phyloP scores from a whole-genome alignment of 2,888 invertebrate species.

The Gastrophysa polygoni region DNA sequence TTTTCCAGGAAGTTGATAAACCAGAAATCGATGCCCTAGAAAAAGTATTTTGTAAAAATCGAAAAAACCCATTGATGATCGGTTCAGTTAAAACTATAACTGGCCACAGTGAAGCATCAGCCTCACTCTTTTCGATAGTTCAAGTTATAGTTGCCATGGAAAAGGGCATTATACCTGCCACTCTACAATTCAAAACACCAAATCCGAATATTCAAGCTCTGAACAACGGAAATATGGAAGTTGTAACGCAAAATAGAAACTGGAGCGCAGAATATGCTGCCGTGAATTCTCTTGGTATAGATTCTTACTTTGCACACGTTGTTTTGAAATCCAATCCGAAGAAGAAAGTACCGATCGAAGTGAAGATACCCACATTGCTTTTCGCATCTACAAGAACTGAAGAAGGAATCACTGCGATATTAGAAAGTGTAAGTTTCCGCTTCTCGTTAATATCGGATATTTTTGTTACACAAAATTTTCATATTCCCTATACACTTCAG shows the following conservation, averaged over 20 bases:
- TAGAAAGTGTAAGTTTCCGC: slow-evolving; percentile 58
- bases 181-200: slow-evolving; percentile 85
- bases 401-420: slow-evolving; percentile 71
- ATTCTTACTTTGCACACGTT: slow-evolving; percentile 92
- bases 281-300: slow-evolving; percentile 97
- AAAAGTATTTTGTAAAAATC: slow-evolving; percentile 83
- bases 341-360: slow-evolving; percentile 63
- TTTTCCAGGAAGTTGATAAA: slow-evolving; percentile 51
- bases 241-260: slow-evolving; percentile 78
- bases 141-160: slow-evolving; percentile 95
- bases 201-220: slow-evolving; percentile 90
- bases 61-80: slow-evolving; percentile 79
- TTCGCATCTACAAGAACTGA: slow-evolving; percentile 86
- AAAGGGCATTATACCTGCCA: slow-evolving; percentile 83
- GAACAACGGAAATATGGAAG: slow-evolving; percentile 77
- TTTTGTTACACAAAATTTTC: too few species aligned
- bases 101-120: slow-evolving; percentile 95
- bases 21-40: slow-evolving; percentile 93
- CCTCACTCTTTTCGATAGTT: slow-evolving; percentile 85
- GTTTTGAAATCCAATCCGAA: slow-evolving; percentile 81
- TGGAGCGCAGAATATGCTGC: slow-evolving; percentile 90
- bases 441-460: not conserved
- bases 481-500: too few species aligned
- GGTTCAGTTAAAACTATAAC: slow-evolving; percentile 98
- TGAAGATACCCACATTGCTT: slow-evolving; percentile 70